phyloP scores from a whole-genome alignment of 2,113 vertebrate genomes.

The Muscicapa adusta region DNA sequence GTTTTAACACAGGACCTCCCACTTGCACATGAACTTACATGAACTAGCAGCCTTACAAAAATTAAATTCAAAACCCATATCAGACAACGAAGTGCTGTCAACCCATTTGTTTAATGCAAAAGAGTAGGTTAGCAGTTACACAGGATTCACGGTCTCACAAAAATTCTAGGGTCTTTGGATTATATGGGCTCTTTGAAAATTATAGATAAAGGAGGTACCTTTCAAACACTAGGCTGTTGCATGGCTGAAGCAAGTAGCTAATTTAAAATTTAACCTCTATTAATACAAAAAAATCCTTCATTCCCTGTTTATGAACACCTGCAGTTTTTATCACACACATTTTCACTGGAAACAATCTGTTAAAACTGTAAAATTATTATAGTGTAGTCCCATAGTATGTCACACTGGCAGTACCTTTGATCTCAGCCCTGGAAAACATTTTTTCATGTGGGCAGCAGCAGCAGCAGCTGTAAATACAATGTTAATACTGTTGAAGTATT shows the following conservation, averaged over 20 bases:
- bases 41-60: background rate
- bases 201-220: background rate
- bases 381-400: conserved; percentile 38
- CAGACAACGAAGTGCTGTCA: background rate
- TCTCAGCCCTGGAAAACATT: conserved; percentile 65
- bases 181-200: background rate
- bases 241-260: background rate
- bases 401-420: conserved; percentile 67
- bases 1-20: background rate
- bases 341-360: conserved; percentile 62
- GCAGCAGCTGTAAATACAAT: conserved; percentile 75
- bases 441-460: conserved; percentile 62
- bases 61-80: background rate
- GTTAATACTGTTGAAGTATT: conserved; percentile 61
- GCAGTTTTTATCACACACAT: conserved; percentile 45
- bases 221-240: background rate
- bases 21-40: background rate
- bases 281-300: background rate
- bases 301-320: conserved; percentile 64
- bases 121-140: background rate
- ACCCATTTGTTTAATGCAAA: background rate
- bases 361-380: conserved; percentile 71
- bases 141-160: background rate
- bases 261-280: conserved; percentile 22
- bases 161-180: background rate